Evolutionary conservation across 1,140 invertebrate genomes (phyloP), one percentile per base, ranked within the genome.

Genomic region (Kradibia gibbosae): DNA sequence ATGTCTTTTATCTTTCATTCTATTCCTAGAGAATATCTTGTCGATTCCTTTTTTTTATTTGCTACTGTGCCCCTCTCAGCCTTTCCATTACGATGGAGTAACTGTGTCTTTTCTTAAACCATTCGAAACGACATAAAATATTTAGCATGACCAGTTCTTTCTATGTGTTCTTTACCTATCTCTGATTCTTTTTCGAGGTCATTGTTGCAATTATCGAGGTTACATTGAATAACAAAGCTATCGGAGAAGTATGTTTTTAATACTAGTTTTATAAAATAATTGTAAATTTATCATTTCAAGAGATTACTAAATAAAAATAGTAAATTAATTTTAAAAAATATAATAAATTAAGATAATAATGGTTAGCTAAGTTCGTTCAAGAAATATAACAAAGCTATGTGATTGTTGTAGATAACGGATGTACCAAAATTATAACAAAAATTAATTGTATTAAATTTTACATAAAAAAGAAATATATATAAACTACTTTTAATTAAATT

Each of bases 71-170:
- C 48, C 70, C 36, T 48, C 28, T 53, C n/a, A n/a, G 48, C 55
- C 48, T 42, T 71, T 80, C 48, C 60, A 84, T 71, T 80, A 39
- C 42, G 28, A 45, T 34, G 78, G 22, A 60, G 17, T n/a, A 20
- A 45, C 25, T 42, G 22, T 10, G 3, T n/a, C 42, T 72, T 15
- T 76, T 88, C 87, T 90, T 87, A 86, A 86, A 89, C 82, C 89
- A 90, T 90, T 91, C 88, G 86, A 88, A 88, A 84, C 83, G 83
- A 85, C 55, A 91, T 91, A 84, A 91, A 91, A 91, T 91, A 91
- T 91, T 91, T 88, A 91, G 79, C 86, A 75, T 86, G 86, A 83
- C 86, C 84, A 81, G 36, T n/a, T 67, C 36, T 67, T 10, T 65
- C 15, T 36, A 28, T 7, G 28, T 36, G 5, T 39, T 39, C 17